Conservation (phyloP, 2,888 invertebrate species). For the Macroteleia sp. region DNA sequence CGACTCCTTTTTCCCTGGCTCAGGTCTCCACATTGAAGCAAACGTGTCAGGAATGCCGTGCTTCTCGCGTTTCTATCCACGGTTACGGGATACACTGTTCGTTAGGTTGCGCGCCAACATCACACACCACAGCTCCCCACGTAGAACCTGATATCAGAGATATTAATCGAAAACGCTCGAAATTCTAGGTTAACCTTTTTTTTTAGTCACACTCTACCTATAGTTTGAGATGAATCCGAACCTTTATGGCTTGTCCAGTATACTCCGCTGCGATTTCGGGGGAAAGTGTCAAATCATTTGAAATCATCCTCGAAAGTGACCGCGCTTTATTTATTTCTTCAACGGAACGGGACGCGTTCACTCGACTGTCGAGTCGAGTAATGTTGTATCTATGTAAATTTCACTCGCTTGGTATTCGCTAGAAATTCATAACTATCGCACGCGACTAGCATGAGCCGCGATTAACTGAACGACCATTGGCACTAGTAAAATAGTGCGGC, state of each 20-base stretch:
- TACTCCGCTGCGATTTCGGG: too few species aligned
- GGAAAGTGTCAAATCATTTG: conserved; percentile 19
- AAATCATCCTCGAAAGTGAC: conserved; percentile 8
- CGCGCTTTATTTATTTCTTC: conserved; percentile 35
- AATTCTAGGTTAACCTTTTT: too few species aligned
- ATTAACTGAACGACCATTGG: conserved; percentile 65
- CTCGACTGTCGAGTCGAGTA: conserved; percentile 9
- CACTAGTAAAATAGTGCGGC: conserved; percentile 66
- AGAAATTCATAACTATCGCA: conserved; percentile 65
- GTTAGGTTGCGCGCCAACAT: background rate
- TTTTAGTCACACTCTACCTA: too few species aligned
- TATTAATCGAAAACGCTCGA: conserved; percentile 21
- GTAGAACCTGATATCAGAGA: conserved; percentile 22
- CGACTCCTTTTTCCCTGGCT: conserved; percentile 9
- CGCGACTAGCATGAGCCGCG: conserved; percentile 64
- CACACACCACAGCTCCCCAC: background rate
- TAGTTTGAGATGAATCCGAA: too few species aligned
- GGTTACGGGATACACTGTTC: conserved; percentile 29
- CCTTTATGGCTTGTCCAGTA: too few species aligned
- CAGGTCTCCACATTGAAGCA: background rate
- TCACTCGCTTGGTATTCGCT: conserved; percentile 52
- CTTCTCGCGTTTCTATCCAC: conserved; percentile 45
- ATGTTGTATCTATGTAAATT: conserved; percentile 61
- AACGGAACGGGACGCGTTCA: background rate
- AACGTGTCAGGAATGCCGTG: conserved; percentile 42